These are phyloP conservation scores for Myotis brandtii DNA, from an alignment of 2,113 vertebrate genomes.

Conservation along the genomic window DNA sequence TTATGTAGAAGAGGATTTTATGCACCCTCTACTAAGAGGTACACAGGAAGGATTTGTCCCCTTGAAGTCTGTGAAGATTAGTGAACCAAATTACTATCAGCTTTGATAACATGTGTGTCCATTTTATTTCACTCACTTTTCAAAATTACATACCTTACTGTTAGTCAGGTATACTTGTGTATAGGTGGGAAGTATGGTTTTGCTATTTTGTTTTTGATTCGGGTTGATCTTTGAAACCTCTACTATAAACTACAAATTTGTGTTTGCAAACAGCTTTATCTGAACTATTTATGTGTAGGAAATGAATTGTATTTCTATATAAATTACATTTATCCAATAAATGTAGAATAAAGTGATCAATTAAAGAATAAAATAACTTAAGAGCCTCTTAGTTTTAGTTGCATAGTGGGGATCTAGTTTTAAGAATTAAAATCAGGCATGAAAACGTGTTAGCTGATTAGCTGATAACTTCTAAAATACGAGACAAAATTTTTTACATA, in stretches of 20 bases:
- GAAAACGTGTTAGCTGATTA: constrained; percentile 71
- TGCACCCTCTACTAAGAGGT: not conserved
- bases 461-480: constrained; percentile 62
- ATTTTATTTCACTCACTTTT: constrained; percentile 41
- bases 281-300: constrained; percentile 8
- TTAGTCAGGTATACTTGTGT: not conserved
- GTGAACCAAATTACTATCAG: not conserved
- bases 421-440: constrained; percentile 71
- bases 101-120: not conserved
- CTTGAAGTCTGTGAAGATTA: not conserved
- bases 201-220: not conserved
- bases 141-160: not conserved
- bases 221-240: constrained; percentile 41
- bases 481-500: constrained; percentile 59
- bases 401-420: constrained; percentile 52
- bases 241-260: constrained; percentile 28
- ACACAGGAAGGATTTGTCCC: not conserved
- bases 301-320: constrained; percentile 42
- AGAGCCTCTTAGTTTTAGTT: constrained; percentile 50
- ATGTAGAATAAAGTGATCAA: constrained; percentile 12
- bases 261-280: not conserved
- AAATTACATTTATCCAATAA: constrained; percentile 59
- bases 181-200: not conserved
- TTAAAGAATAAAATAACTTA: constrained; percentile 54
- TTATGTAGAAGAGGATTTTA: not conserved